Evolutionary conservation across 2,888 invertebrate species (phyloP), one percentile per base, ranked within the genome.

Genomic region (Eupithecia subumbrata): DNA sequence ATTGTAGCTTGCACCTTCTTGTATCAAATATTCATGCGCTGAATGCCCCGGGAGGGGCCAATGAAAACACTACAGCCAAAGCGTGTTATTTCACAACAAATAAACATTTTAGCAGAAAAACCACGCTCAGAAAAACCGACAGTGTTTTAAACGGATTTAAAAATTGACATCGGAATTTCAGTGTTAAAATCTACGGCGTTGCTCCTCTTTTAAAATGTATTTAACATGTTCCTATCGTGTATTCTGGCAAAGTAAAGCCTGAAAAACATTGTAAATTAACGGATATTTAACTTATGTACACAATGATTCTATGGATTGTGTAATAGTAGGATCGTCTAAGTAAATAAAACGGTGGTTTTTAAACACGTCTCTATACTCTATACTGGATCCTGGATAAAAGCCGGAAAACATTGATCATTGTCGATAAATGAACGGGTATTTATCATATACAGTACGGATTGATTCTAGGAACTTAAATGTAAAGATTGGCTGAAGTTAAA

Each of bases 11-110:
- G 83, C 79, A 82, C 83, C 84, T 84, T 84, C 84, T 87, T 84
- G 84, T 87, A 90, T 89, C 85, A 90, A 90, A 90, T 90, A 90
- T 90, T 90, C 89, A 90, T 88, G 83, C 81, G 80, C 78, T 67
- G 79, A 83, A 81, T 83, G 83, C 84, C 84, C 79, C 83, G 81
- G 82, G 82, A 84, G 81, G 83, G 80, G 82, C 25, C 68, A 45
- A 25, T 83, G 84, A 83, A 85, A 90, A 88, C 83, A 75, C 80
- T 84, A 86, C 22, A 60, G 60, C 25, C 12, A 25, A 87, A 88
- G 82, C 84, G 84, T 85, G 87, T 86, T 89, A 86, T 86, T 82
- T 86, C 70, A 83, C 84, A 83, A 84, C 87, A 87, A 88, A 89
- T 85, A 88, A 73, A 88, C 83, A 84, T 86, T 87, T 85, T 85